phyloP scores from a whole-genome alignment of 2,113 vertebrate genomes.

The Cephalophus harveyi region DNA sequence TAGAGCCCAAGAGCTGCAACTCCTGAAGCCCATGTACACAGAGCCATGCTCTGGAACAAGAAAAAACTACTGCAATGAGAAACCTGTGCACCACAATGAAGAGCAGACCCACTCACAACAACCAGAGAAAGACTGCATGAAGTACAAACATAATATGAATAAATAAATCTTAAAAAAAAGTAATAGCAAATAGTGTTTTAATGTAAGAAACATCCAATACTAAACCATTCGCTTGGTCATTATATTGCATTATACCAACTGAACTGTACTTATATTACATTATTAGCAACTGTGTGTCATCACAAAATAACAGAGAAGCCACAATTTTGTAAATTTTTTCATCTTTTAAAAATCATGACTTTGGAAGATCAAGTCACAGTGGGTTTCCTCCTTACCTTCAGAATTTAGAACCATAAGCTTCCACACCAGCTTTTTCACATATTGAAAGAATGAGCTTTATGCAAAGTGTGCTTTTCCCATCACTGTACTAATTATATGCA shows the following conservation, averaged over 20 bases:
- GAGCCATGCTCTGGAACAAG: not conserved
- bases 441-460: not conserved
- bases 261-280: not conserved
- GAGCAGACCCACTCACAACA: not conserved
- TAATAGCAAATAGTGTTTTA: not conserved
- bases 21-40: not conserved
- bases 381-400: not conserved
- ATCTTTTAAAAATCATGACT: not conserved
- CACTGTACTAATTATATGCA: not conserved
- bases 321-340: not conserved
- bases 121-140: not conserved
- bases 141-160: not conserved
- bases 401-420: not conserved
- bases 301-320: not conserved
- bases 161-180: not conserved
- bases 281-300: slow-evolving; percentile 5
- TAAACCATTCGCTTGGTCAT: not conserved
- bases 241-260: not conserved
- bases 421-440: not conserved
- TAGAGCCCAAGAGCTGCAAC: not conserved
- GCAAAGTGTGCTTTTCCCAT: not conserved
- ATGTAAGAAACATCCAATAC: not conserved
- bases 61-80: not conserved
- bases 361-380: not conserved
- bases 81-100: not conserved